Conservation (phyloP, 2,888 invertebrate species). For the Taenaris catops region DNA sequence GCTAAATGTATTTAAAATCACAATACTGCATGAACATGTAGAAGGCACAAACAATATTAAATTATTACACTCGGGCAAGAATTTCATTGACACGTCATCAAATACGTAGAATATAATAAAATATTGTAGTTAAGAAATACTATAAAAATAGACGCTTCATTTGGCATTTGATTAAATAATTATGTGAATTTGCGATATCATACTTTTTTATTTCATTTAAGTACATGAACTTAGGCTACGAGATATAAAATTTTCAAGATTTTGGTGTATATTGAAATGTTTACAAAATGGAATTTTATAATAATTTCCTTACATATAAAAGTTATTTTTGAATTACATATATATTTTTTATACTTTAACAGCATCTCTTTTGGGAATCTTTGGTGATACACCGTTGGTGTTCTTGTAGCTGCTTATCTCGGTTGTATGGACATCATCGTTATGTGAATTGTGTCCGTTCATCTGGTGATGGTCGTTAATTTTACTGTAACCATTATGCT, state of each 20-base stretch:
- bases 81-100: constrained; percentile 29
- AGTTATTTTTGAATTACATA: too few relatives aligned
- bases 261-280: constrained; percentile 47
- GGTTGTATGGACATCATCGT: constrained; percentile 32
- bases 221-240: constrained; percentile 13
- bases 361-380: constrained; percentile 67
- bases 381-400: constrained; percentile 54
- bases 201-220: constrained; percentile 1
- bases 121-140: constrained; percentile 51
- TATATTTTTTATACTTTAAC: constrained; percentile 60
- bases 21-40: constrained; percentile 37
- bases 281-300: constrained; percentile 64
- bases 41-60: constrained; percentile 70
- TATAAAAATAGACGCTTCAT: constrained; percentile 74
- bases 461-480: constrained; percentile 29
- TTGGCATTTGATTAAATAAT: constrained; percentile 39
- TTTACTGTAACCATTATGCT: constrained; percentile 32
- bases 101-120: constrained; percentile 34
- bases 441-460: constrained; percentile 28
- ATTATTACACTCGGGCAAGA: constrained; percentile 30
- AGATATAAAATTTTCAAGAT: too few relatives aligned
- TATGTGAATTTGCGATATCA: constrained; percentile 12
- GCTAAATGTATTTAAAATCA: constrained; percentile 42
- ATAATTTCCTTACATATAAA: constrained; percentile 43
- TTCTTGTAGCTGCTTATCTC: constrained; percentile 40